These are phyloP conservation scores for Papilio xuthus DNA, from an alignment of 1,140 invertebrate genomes.

Conservation along the genomic window DNA sequence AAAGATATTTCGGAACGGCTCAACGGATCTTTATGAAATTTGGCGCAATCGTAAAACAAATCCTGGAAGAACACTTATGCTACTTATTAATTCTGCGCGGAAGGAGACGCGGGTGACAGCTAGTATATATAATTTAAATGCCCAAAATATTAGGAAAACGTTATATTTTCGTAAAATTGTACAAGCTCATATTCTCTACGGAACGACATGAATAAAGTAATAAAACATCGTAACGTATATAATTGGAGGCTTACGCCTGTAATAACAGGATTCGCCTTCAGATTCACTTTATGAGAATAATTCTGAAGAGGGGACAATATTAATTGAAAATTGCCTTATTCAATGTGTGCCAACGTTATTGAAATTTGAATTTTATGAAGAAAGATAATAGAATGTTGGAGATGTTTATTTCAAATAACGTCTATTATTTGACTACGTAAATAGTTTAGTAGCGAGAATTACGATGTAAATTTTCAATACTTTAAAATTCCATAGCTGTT, in stretches of 20 bases:
- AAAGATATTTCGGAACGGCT: too few relatives aligned
- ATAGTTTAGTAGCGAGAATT: neutral
- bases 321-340: constrained; percentile 38
- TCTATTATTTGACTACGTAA: neutral
- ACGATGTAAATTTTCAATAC: neutral
- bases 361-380: constrained; percentile 18
- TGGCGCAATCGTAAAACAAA: too few relatives aligned
- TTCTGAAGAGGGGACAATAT: constrained; percentile 38
- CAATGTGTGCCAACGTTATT: constrained; percentile 34
- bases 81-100: too few relatives aligned
- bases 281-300: constrained; percentile 38
- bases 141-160: constrained; percentile 13
- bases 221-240: constrained; percentile 37
- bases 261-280: constrained; percentile 36
- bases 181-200: constrained; percentile 31
- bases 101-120: too few relatives aligned
- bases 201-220: constrained; percentile 37
- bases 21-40: too few relatives aligned
- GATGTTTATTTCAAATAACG: neutral
- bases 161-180: constrained; percentile 30
- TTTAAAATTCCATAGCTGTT: neutral
- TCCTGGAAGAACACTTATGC: too few relatives aligned
- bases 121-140: neutral
- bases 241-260: constrained; percentile 37
- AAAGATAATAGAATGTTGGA: constrained; percentile 6